A percentile compares a stretch with the other conserved stretches of the same genome.
Conservation (phyloP, 30 jellyfish, hydroid and myxozoan genomes). For the Chrysaora quinquecirrha region DNA sequence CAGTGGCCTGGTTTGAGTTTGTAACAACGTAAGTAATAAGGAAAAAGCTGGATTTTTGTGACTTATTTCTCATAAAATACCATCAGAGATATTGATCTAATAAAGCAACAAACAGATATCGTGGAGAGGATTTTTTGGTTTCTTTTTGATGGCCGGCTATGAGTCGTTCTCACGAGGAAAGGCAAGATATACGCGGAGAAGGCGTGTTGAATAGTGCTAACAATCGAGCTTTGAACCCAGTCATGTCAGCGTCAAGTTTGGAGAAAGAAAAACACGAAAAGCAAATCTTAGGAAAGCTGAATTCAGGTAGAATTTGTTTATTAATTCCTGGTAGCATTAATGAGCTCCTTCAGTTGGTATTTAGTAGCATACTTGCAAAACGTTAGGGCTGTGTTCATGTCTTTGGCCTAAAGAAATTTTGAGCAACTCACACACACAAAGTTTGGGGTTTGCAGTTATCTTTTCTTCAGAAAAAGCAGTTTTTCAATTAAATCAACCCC, state of each 20-base stretch:
- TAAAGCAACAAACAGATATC: neutral
- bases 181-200: slow-evolving; percentile 94
- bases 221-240: slow-evolving; percentile 72
- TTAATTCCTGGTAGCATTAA: too few relatives aligned
- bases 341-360: too few relatives aligned
- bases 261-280: slow-evolving; percentile 93
- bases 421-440: too few relatives aligned
- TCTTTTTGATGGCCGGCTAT: slow-evolving; percentile 88
- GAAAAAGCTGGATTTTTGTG: neutral
- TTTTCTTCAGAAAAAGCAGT: too few relatives aligned
- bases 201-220: slow-evolving; percentile 85
- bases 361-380: too few relatives aligned
- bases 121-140: slow-evolving; percentile 26
- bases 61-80: neutral
- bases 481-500: too few relatives aligned
- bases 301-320: slow-evolving; percentile 60
- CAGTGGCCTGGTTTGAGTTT: slow-evolving; percentile 37
- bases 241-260: slow-evolving; percentile 63
- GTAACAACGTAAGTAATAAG: slow-evolving; percentile 14
- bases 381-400: too few relatives aligned
- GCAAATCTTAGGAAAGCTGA: slow-evolving; percentile 52
- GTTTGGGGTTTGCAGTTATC: too few relatives aligned
- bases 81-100: neutral
- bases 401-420: too few relatives aligned
- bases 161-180: slow-evolving; percentile 99